These are phyloP conservation scores for Nephotettix cincticeps DNA, from an alignment of 1,140 invertebrate species.

Conservation along the genomic window DNA sequence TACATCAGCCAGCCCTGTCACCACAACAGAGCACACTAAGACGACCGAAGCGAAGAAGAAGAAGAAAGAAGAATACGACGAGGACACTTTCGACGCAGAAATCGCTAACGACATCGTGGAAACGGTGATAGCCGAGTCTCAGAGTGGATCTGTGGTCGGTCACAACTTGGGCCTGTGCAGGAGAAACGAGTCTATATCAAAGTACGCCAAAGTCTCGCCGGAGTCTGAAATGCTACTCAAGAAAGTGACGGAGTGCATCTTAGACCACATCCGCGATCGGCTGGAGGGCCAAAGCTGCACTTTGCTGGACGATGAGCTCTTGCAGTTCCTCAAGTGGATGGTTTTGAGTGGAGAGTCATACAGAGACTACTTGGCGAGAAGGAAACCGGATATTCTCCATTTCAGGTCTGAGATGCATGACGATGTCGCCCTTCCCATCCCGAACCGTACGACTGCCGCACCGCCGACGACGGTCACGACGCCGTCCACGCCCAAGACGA, in stretches of 20 bases:
- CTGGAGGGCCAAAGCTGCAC: background rate
- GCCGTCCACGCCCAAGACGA: too few species aligned
- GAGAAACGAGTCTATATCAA: background rate
- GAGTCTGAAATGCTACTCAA: background rate
- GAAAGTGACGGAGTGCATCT: background rate
- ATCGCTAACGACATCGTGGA: slow-evolving; percentile 5
- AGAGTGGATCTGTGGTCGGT: background rate
- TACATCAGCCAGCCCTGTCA: background rate
- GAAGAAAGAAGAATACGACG: background rate
- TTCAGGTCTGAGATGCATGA: too few species aligned
- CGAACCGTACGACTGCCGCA: too few species aligned
- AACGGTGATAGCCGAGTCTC: slow-evolving; percentile 4
- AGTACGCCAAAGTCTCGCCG: background rate
- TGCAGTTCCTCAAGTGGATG: slow-evolving; percentile 10
- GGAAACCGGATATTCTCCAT: too few species aligned
- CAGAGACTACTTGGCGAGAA: background rate
- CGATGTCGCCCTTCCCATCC: too few species aligned
- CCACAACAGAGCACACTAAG: background rate
- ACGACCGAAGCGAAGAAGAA: background rate
- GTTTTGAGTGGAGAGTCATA: background rate
- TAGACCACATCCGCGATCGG: background rate
- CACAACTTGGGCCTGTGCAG: background rate
- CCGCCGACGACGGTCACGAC: too few species aligned
- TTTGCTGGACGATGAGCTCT: background rate
- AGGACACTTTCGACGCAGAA: background rate